Conservation (phyloP, 2,113 vertebrate genomes). For the Cranoglanis bouderius region DNA sequence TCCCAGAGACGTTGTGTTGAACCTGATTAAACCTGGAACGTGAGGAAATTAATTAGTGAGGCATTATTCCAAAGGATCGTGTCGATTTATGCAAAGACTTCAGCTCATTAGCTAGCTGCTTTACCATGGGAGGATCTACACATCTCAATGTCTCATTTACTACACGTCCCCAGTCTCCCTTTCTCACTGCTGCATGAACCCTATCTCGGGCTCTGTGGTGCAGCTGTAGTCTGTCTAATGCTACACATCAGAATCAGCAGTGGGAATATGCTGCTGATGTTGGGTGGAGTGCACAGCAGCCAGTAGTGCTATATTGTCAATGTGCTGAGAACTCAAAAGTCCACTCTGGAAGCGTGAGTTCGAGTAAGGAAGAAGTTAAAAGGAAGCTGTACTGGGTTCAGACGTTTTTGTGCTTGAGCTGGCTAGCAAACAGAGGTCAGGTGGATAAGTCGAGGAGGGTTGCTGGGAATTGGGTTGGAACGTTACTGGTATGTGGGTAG, state of each 20-base stretch:
- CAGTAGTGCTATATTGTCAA: conserved; percentile 2
- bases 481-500: neutral
- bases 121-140: neutral
- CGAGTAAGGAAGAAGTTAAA: neutral
- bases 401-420: conserved; percentile 32
- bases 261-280: conserved; percentile 33
- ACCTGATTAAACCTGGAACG: conserved; percentile 53
- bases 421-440: conserved; percentile 30
- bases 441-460: neutral
- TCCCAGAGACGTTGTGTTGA: conserved; percentile 43
- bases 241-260: conserved; percentile 1
- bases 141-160: neutral
- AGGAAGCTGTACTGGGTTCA: neutral
- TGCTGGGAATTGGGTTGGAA: conserved; percentile 1
- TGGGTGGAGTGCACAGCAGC: neutral
- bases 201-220: neutral
- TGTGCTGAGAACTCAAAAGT: conserved; percentile 36
- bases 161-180: neutral
- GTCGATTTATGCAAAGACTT: conserved; percentile 48
- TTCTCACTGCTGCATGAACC: conserved; percentile 9
- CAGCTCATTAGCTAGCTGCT: conserved; percentile 33
- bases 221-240: neutral
- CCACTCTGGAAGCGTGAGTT: conserved; percentile 29
- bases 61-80: conserved; percentile 35
- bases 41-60: conserved; percentile 47